Percentiles rank a stretch among this genome's conserved stretches.
Conservation (phyloP, 2,888 invertebrate genomes). For the Malachius bipustulatus region DNA sequence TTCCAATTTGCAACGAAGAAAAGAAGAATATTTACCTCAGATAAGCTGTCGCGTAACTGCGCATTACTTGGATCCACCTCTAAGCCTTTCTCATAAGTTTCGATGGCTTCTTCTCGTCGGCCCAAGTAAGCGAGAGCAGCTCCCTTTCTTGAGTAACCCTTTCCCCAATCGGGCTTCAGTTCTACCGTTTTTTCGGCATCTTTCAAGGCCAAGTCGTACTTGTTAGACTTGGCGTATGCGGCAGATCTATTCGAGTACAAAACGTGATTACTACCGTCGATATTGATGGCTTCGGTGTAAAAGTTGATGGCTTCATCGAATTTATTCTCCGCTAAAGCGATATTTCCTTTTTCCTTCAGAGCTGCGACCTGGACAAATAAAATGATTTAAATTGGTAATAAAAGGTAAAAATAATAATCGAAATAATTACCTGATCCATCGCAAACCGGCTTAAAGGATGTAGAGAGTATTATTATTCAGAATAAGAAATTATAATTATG, state of each 20-base stretch:
- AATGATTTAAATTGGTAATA: no score
- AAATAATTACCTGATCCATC: no score
- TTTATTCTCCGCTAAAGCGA: constrained; percentile 64
- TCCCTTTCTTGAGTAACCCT: constrained; percentile 82
- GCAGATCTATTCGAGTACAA: constrained; percentile 87
- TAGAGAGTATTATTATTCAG: no score
- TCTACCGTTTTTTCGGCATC: constrained; percentile 78
- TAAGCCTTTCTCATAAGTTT: constrained; percentile 63
- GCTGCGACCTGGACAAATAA: constrained; percentile 60
- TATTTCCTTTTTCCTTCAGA: constrained; percentile 80
- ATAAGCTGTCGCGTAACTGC: constrained; percentile 55
- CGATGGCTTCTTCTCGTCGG: constrained; percentile 60
- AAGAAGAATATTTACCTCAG: constrained; percentile 46
- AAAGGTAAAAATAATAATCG: no score
- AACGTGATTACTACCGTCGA: constrained; percentile 76
- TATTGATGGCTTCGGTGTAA: constrained; percentile 69
- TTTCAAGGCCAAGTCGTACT: constrained; percentile 60
- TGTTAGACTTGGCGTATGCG: constrained; percentile 70
- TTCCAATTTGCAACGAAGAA: background rate
- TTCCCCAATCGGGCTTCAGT: constrained; percentile 75
- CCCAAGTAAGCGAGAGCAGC: constrained; percentile 70
- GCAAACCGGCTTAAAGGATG: no score
- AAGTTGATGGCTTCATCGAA: constrained; percentile 65
- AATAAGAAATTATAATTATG: no score
- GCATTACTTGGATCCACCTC: constrained; percentile 59